Evolutionary conservation across 2,113 vertebrate species (phyloP).

Genomic region (Myanophis thanlyinensis): DNA sequence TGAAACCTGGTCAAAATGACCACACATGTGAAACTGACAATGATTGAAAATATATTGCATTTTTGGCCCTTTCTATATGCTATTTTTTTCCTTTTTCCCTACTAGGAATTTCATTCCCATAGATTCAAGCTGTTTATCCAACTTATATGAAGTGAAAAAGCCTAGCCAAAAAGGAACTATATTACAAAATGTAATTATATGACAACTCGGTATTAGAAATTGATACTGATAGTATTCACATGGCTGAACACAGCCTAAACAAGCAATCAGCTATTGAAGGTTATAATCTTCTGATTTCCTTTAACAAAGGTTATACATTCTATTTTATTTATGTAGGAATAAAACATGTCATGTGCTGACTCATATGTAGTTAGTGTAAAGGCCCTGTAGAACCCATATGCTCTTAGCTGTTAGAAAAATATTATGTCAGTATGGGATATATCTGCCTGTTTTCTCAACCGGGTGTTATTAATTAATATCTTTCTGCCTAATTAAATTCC

Average conservation of each 20-base stretch:
- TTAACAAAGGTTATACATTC: neutral
- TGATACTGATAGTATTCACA: neutral
- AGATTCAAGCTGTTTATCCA: neutral
- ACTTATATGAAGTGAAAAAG: neutral
- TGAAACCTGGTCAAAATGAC: neutral
- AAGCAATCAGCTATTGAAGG: conserved; percentile 4
- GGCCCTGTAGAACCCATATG: neutral
- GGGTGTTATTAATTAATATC: conserved; percentile 50
- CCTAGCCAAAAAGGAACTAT: neutral
- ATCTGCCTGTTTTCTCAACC: conserved; percentile 37
- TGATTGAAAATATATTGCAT: neutral
- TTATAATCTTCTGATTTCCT: conserved; percentile 15
- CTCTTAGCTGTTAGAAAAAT: neutral
- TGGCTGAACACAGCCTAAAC: neutral
- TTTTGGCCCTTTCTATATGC: neutral
- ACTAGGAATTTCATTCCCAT: neutral
- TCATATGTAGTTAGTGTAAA: conserved; percentile 12
- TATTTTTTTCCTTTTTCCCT: neutral
- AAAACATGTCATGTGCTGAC: conserved; percentile 3
- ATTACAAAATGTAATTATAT: neutral
- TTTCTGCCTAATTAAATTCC: conserved; percentile 48
- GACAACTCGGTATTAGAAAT: neutral
- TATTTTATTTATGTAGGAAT: conserved; percentile 9
- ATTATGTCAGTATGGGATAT: conserved; percentile 20
- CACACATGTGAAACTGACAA: neutral